Evolutionary conservation across 2,888 invertebrate species (phyloP).

Genomic region (Hyposoter didymator): DNA sequence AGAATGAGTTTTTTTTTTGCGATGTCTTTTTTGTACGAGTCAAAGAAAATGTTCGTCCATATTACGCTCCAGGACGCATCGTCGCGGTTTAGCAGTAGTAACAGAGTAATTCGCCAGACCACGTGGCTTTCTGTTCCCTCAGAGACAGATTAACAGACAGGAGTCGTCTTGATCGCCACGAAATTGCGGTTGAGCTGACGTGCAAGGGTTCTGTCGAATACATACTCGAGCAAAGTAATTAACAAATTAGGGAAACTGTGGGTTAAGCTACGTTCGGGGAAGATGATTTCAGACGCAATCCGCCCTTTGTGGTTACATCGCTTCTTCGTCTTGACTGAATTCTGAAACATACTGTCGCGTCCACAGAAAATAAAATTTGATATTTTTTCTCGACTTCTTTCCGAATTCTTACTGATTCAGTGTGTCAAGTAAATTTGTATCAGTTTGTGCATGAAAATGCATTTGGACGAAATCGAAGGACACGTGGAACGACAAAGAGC

Average conservation of each 20-base stretch:
- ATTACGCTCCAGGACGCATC: slow-evolving; percentile 1
- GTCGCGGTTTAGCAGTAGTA: slow-evolving; percentile 72
- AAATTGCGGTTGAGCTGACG: slow-evolving; percentile 71
- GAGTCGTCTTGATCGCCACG: slow-evolving; percentile 63
- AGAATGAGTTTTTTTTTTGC: no score
- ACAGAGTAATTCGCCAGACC: slow-evolving; percentile 70
- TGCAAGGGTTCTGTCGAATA: slow-evolving; percentile 45
- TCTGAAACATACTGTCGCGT: neutral
- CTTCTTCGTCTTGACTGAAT: slow-evolving; percentile 49
- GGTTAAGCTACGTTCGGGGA: slow-evolving; percentile 52
- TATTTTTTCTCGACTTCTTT: neutral
- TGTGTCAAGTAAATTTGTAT: neutral
- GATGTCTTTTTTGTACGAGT: no score
- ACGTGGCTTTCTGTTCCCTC: slow-evolving; percentile 60
- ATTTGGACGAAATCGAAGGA: neutral
- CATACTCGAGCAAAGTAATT: slow-evolving; percentile 64
- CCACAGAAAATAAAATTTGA: neutral
- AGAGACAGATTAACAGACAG: slow-evolving; percentile 57
- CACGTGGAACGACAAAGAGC: neutral
- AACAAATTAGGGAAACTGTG: slow-evolving; percentile 69
- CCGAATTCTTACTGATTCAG: neutral
- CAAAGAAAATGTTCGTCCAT: neutral
- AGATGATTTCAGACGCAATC: slow-evolving; percentile 64
- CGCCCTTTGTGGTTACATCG: slow-evolving; percentile 60
- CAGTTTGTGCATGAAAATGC: neutral